Evolutionary conservation across 2,113 vertebrate genomes (phyloP).

Genomic region (Raja brachyura): DNA sequence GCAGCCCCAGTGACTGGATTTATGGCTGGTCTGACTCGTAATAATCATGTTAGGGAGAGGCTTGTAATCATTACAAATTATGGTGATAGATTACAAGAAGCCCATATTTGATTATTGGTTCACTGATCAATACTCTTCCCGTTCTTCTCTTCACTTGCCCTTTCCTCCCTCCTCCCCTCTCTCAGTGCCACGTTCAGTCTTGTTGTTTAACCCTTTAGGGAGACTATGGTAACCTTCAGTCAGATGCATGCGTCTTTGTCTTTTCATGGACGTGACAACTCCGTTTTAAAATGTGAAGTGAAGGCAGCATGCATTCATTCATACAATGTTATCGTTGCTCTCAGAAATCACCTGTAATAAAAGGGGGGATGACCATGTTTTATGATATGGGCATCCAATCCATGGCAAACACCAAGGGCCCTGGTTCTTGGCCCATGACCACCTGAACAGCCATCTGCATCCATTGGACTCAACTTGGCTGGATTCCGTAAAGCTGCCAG

Average conservation of each 20-base stretch:
- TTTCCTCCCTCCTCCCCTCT: constrained; percentile 8
- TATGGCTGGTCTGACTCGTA: constrained; percentile 24
- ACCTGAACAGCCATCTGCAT: not conserved
- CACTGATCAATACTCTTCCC: constrained; percentile 18
- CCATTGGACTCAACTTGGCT: not conserved
- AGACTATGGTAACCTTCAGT: not conserved
- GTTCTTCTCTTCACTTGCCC: constrained; percentile 22
- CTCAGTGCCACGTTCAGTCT: not conserved
- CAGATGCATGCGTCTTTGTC: too few species aligned
- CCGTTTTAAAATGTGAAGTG: not conserved
- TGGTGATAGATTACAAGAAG: constrained; percentile 25
- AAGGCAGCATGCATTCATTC: not conserved
- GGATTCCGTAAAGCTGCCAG: not conserved
- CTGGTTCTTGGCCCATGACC: not conserved
- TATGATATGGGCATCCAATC: not conserved
- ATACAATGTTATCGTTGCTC: not conserved
- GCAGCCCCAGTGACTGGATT: constrained; percentile 8
- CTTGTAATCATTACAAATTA: constrained; percentile 34
- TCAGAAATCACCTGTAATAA: not conserved
- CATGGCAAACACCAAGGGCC: not conserved
- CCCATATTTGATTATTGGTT: constrained; percentile 34
- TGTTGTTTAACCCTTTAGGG: not conserved
- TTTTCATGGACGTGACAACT: not conserved
- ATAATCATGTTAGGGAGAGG: constrained; percentile 22
- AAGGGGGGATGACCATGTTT: not conserved